Conservation (phyloP, 2,888 invertebrate genomes). For the Ganaspis brasiliensis region DNA sequence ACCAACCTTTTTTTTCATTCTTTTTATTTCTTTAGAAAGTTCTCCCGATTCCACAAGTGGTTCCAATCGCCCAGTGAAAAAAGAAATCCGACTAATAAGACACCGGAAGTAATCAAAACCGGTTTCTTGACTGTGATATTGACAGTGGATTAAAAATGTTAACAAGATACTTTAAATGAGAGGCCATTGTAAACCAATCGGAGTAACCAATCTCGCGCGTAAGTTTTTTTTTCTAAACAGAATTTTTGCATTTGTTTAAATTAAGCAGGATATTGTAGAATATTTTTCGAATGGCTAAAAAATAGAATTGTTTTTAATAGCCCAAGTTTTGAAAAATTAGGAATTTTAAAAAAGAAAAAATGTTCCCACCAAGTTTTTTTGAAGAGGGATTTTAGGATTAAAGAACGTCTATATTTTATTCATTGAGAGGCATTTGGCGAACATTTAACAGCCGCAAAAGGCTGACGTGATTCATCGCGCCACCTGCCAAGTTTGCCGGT, state of each 20-base stretch:
- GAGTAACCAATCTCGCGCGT: constrained; percentile 26
- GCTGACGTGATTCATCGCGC: constrained; percentile 30
- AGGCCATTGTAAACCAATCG: constrained; percentile 7
- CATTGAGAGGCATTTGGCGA: not conserved
- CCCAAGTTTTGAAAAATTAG: too few relatives aligned
- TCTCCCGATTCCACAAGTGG: constrained; percentile 44
- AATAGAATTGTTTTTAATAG: too few relatives aligned
- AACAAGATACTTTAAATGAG: constrained; percentile 25
- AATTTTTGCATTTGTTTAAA: not conserved
- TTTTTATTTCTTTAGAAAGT: not conserved
- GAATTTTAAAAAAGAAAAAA: too few relatives aligned
- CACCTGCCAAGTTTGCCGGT: constrained; percentile 17
- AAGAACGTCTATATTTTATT: not conserved
- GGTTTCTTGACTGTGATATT: not conserved
- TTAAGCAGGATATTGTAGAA: too few relatives aligned
- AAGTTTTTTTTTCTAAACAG: not conserved
- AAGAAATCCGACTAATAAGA: not conserved
- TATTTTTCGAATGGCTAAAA: too few relatives aligned
- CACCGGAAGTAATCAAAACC: not conserved
- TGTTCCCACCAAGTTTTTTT: not conserved
- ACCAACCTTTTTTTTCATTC: not conserved
- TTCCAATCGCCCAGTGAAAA: not conserved
- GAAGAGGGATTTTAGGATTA: not conserved
- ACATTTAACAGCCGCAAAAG: constrained; percentile 9
- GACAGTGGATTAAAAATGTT: constrained; percentile 15